Base-by-base conservation (phyloP, 1,140 invertebrate genomes). In the Panagrolaimus sp. region DNA sequence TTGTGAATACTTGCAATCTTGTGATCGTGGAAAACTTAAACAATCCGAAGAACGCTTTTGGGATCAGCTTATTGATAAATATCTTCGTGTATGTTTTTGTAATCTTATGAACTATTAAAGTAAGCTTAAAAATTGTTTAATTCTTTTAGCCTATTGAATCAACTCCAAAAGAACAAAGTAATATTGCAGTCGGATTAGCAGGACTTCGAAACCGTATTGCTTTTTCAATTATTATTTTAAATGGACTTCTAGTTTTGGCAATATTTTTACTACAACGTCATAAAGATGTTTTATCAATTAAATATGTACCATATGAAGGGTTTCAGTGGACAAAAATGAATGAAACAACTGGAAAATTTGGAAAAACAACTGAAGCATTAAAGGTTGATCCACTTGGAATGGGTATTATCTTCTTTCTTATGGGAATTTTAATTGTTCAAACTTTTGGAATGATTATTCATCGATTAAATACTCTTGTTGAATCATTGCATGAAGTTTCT, bases 141-240 rank as follows among this genome's bases (percentile, higher is more conserved):
- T 23, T 9, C 1, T 68, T 80, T 42, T 5, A 79, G 72, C 78
- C 79, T 1, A 69, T 73, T 38, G 69, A 74, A 57, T 61, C 67
- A 7, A 70, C 67, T 16, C 42, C 73, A 5, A 68, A 73, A 61
- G 78, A 78, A 48, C 79, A 86, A 72, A 72, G 45, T 1, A 66
- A 63, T 42, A 69, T 85, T 9, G 79, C 82, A 69, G 78, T 31
- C 25, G 85, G 84, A 65, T 70, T 87, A 27, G 81, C 77, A 20
- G 78, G 78, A 13, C 73, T 87, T 7, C 78, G 86, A 47, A 87
- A 87, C 73, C 84, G 86, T 47, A 83, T 86, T 27, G 84, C 85
- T 1, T 85, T 87, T 63, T 83, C 84, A n/a, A 85, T 86, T 74
- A 82, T 86, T 61, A 84, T 87, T 72, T 75, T 87, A 5, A 87